These are phyloP conservation scores for Polypedilum pembai DNA, from an alignment of 1,140 invertebrate species.

Conservation along the genomic window DNA sequence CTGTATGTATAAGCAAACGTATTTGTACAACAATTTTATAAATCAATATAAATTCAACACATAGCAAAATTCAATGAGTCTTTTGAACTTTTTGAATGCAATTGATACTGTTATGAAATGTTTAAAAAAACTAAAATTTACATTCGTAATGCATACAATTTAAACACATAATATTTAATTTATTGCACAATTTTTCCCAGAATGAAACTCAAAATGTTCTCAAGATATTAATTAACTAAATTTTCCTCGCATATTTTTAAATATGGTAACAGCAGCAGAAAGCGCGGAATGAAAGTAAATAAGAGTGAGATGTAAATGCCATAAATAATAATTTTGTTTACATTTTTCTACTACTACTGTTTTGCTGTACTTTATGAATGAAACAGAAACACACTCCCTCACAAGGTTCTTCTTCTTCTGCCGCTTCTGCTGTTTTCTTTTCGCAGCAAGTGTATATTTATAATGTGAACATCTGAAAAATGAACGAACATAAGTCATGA, in stretches of 20 bases:
- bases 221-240: constrained; percentile 25
- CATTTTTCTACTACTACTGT: not conserved
- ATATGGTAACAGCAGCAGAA: too few species aligned
- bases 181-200: constrained; percentile 8
- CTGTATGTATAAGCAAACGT: too few species aligned
- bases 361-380: not conserved
- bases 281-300: not conserved
- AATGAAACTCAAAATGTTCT: too few species aligned
- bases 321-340: constrained; percentile 20
- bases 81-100: not conserved
- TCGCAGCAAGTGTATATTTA: not conserved
- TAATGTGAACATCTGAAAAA: not conserved
- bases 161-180: constrained; percentile 1
- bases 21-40: too few species aligned
- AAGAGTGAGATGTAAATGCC: constrained; percentile 11
- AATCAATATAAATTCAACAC: too few species aligned
- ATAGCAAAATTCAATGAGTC: not conserved
- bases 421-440: too few species aligned
- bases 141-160: not conserved
- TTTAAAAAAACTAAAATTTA: not conserved
- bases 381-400: too few species aligned
- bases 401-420: too few species aligned
- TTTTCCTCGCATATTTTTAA: not conserved
- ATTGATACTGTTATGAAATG: not conserved
- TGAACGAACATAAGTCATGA: not conserved